Evolutionary conservation across 1,140 invertebrate species (phyloP), one percentile per base, ranked within the genome.

Genomic region (Pseudomyrmex dendroicus): DNA sequence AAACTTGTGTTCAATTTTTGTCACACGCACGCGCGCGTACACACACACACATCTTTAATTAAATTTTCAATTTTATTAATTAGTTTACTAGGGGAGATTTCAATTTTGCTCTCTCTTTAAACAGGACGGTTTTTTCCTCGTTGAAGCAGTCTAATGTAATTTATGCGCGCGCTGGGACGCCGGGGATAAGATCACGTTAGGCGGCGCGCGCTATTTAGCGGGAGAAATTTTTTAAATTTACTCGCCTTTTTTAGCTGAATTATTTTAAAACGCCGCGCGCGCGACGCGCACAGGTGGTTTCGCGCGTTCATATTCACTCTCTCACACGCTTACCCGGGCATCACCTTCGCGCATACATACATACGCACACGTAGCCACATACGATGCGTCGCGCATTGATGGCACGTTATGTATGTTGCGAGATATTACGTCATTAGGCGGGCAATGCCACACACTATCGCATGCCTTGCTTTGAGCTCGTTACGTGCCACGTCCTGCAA

Each of bases 301-400:
- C 64, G 72, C 50, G 61, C 61, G 61, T 73, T 52, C 64, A 52
- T 77, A 73, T n/a, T 63, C 70, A 44, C n/a, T 67, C 78, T 20
- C 73, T 70, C 73, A 72, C 66, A 56, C 85, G 22, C 35, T 35
- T 7, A 35, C 44, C 56, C 44, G 73, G n/a, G 54, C 22, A 25
- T 20, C 52, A 46, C 46, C 72, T 25, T 52, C 54, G 70, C 35
- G 8, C 35, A 7, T n/a, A 52, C n/a, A 22, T 73, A 46, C 62
- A 59, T 84, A 66, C 62, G 84, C 86, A 73, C 70, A 85, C 61
- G 17, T 62, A 4, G 50, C 50, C 5, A 22, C 20, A 35, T 48
- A 67, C 46, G 83, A 89, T 82, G 83, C 84, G 67, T 91, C 90
- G 90, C 90, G 86, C 90, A 91, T 92, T 86, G 89, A 92, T 90